Percentiles rank a stretch among this genome's conserved stretches.
phyloP scores from a whole-genome alignment of 2,797 vertebrate genomes.

The Epinephelus malabaricus region DNA sequence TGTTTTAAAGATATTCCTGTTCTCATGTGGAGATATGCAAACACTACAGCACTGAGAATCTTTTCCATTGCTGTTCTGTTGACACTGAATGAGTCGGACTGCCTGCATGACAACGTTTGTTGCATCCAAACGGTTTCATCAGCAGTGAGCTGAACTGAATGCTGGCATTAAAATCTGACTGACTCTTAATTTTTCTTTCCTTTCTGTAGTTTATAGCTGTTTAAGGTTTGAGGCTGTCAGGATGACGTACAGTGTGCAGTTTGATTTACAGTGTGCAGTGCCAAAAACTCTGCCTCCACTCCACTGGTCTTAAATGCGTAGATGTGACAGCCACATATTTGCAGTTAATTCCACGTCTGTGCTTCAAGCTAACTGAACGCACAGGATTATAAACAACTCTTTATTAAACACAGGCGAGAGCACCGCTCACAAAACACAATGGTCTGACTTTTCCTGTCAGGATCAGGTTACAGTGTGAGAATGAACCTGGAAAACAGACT shows the following conservation, averaged over 20 bases:
- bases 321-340: background rate
- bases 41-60: background rate
- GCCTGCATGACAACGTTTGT: background rate
- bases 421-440: background rate
- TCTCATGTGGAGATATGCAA: background rate
- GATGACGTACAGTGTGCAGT: background rate
- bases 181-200: background rate
- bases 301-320: background rate
- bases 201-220: background rate
- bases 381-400: background rate
- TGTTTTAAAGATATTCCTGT: background rate
- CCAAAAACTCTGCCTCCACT: background rate
- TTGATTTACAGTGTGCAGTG: background rate
- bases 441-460: background rate
- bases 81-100: background rate
- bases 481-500: background rate
- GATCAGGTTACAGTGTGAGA: background rate
- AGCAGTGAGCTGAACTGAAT: background rate
- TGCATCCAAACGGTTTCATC: background rate
- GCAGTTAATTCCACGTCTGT: background rate
- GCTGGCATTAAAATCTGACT: background rate
- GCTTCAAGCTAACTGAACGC: background rate
- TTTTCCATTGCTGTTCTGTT: background rate
- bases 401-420: background rate
- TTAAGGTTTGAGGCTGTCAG: background rate